Evolutionary conservation across 1,140 invertebrate genomes (phyloP), one percentile per base, ranked within the genome.

Genomic region (Drosophila novamexicana): DNA sequence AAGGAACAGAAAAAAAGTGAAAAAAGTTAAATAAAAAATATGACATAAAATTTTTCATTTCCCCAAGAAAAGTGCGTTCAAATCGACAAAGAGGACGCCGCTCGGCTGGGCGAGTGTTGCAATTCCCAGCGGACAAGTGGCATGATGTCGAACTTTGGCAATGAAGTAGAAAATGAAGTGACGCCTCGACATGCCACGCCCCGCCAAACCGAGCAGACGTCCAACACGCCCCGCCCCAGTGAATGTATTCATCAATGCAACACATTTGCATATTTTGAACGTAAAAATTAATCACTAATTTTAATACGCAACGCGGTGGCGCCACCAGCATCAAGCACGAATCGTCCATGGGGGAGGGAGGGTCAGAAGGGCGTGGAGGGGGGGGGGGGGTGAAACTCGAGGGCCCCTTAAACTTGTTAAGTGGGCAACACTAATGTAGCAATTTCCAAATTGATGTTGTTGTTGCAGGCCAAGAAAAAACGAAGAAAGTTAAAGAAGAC

Each of bases 251-350:
- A 90, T 91, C 81, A 89, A 89, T 89, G 84, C 79, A 88, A 88
- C 75, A 59, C 83, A 91, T 91, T 91, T 91, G 70, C 89, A 91
- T 91, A 91, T 91, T 91, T 79, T 56, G 75, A 75, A 81, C 84
- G 84, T 91, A 91, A 91, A 91, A 91, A 91, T 91, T 91, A 91
- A 91, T 91, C 89, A 91, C 89, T 91, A 91, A 91, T 91, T 91
- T 89, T 91, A 91, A 91, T 91, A 91, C 84, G 84, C 68, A 73
- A 56, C 82, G 66, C 66, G 63, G 72, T 61, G 54, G 62, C 47
- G 47, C 49, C 56, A 44, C 39, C 49, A 58, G 42, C 40, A 36
- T 3, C 50, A 47, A 7, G 34, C 9, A 1, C 9, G 16, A n/a
- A 1, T 37, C 52, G 6, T 12, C 29, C n/a, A 16, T 2, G 16